Base-by-base conservation (phyloP, 2,113 vertebrate genomes). In the Chaetodon auriga region DNA sequence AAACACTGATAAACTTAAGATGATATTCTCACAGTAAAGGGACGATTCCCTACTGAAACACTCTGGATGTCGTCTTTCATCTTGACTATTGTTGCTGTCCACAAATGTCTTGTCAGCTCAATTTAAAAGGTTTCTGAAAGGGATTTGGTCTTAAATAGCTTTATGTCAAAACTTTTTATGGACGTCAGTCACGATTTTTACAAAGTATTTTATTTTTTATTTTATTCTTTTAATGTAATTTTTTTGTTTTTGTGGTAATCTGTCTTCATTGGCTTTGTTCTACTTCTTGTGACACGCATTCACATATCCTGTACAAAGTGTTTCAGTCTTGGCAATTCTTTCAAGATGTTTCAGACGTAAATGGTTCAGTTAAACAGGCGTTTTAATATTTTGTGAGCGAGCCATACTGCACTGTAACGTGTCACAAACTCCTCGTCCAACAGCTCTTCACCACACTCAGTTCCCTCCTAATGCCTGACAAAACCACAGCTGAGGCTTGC, bases 401-500 rank as follows among this genome's bases (percentile, higher is more conserved):
- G 30, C 38, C 30, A 63, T 48, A 14, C 30, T 57, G 25, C 41
- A 30, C 68, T 76, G 65, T 64, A 75, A 85, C 60, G 18, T 72
- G 61, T 55, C 54, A 60, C 38, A 48, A 64, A 61, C 54, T 54
- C 30, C 41, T 53, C 66, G 6, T 85, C 68, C 41, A 78, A 23
- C 41, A 51, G 49, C 62, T 82, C 62, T 45, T 63, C 49, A 78
- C 55, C 74, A 58, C 63, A 74, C 35, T 69, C 35, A 41, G 74
- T 64, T 74, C 75, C 49, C 58, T 64, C 23, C 15, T 43, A 61
- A 53, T 68, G 57, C 23, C 49, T 64, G 49, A 82, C 75, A 51
- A 69, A 78, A 82, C 68, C 75, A 25, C 79, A 82, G 75, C 30
- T 62, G 41, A 64, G 55, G 21, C 38, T 74, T 16, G 14, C 45